Conservation (phyloP, 35 echinoderm and acorn worm genomes). For the Anneissia japonica region DNA sequence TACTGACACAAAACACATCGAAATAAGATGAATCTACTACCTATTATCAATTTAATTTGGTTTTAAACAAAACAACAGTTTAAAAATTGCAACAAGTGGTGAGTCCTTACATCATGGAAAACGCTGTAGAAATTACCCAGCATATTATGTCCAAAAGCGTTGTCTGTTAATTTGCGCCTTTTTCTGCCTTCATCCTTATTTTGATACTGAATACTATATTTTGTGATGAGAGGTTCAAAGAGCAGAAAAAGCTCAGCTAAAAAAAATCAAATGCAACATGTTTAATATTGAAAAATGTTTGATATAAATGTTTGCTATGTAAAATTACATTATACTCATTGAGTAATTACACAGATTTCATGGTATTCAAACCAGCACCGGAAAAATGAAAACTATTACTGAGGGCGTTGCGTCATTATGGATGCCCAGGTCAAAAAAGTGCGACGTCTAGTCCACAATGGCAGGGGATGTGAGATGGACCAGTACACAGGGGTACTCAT, state of each 20-base stretch:
- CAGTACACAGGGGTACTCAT: no score
- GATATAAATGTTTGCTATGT: neutral
- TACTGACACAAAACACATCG: no score
- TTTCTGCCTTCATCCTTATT: conserved; percentile 60
- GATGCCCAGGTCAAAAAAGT: no score
- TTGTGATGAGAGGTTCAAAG: conserved; percentile 66
- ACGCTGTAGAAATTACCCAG: conserved; percentile 20
- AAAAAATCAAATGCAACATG: neutral
- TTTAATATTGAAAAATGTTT: neutral
- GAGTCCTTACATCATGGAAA: conserved; percentile 72
- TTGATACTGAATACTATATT: conserved; percentile 57
- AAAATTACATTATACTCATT: neutral
- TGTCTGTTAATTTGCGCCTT: conserved; percentile 51
- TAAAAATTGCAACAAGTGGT: no score
- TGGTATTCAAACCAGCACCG: neutral
- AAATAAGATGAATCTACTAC: no score
- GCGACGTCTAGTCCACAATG: no score
- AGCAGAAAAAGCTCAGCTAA: conserved; percentile 64
- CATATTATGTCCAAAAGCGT: conserved; percentile 39
- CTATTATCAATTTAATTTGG: no score
- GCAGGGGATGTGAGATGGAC: no score
- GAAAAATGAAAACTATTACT: neutral
- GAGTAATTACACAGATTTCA: neutral
- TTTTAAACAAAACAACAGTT: no score
- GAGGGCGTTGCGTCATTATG: no score